These are phyloP conservation scores for Drosophila takahashii DNA, from an alignment of 1,140 invertebrate species.

Conservation along the genomic window DNA sequence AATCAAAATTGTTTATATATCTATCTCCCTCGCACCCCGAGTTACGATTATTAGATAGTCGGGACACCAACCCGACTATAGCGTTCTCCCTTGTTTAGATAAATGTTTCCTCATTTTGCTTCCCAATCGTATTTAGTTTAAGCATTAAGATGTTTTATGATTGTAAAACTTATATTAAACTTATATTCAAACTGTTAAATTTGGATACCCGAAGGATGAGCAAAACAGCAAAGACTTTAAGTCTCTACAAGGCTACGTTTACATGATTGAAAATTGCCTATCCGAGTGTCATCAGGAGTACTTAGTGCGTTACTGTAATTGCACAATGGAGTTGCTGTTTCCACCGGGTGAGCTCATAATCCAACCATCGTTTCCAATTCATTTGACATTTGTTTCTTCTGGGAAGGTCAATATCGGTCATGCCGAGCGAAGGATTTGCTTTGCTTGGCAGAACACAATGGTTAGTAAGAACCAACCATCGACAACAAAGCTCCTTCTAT, in stretches of 20 bases:
- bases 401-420: constrained; percentile 65
- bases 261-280: constrained; percentile 82
- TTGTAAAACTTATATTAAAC: too few relatives aligned
- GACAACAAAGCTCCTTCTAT: neutral
- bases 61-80: too few relatives aligned
- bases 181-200: neutral
- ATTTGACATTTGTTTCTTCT: constrained; percentile 4
- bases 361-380: constrained; percentile 14
- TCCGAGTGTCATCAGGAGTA: constrained; percentile 82
- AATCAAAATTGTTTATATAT: too few relatives aligned
- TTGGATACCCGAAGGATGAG: constrained; percentile 56
- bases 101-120: too few relatives aligned
- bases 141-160: too few relatives aligned
- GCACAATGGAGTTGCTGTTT: constrained; percentile 81
- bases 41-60: too few relatives aligned
- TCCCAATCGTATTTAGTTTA: too few relatives aligned
- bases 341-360: constrained; percentile 72
- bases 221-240: constrained; percentile 60
- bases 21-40: too few relatives aligned
- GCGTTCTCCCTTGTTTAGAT: too few relatives aligned
- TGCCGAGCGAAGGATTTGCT: constrained; percentile 70
- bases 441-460: constrained; percentile 73
- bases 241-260: constrained; percentile 69
- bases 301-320: constrained; percentile 78
- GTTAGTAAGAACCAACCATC: constrained; percentile 37